A percentile compares a stretch with the other conserved stretches of the same genome.
phyloP scores from a whole-genome alignment of 2,113 vertebrate species.

The Lichenostomus cassidix region DNA sequence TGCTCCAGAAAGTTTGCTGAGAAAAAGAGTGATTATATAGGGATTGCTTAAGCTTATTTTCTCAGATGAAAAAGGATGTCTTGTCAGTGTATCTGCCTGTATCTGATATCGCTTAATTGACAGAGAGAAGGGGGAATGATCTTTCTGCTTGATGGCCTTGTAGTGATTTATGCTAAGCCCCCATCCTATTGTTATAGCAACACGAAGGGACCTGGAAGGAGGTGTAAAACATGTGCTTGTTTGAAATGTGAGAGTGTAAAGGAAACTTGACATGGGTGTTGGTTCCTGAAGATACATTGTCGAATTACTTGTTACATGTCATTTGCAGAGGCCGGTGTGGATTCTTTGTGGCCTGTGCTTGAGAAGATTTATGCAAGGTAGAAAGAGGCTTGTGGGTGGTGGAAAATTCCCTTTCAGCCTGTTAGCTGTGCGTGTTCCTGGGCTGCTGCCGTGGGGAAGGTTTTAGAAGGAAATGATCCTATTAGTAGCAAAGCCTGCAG shows the following conservation, averaged over 20 bases:
- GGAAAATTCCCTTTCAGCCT: constrained; percentile 48
- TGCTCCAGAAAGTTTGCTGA: not conserved
- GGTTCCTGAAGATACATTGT: not conserved
- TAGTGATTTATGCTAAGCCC: not conserved
- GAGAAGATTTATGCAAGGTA: not conserved
- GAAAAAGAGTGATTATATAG: not conserved
- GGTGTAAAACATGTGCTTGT: not conserved
- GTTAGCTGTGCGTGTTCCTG: not conserved
- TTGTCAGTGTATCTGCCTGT: not conserved
- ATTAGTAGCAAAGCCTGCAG: constrained; percentile 14
- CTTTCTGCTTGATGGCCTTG: not conserved
- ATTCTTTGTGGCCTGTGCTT: not conserved
- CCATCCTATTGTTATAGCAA: not conserved
- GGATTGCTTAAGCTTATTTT: constrained; percentile 14
- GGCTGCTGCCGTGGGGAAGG: not conserved
- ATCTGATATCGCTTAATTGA: constrained; percentile 1
- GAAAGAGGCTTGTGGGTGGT: constrained; percentile 5
- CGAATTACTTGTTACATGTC: not conserved
- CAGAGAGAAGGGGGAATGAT: not conserved
- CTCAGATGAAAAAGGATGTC: constrained; percentile 20
- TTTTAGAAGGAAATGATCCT: constrained; percentile 31
- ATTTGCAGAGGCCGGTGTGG: not conserved
- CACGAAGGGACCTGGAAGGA: not conserved
- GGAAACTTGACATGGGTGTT: not conserved
- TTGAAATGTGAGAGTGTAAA: not conserved